These are phyloP conservation scores for Carduelis carduelis DNA, from an alignment of 2,797 vertebrate genomes.

Conservation along the genomic window DNA sequence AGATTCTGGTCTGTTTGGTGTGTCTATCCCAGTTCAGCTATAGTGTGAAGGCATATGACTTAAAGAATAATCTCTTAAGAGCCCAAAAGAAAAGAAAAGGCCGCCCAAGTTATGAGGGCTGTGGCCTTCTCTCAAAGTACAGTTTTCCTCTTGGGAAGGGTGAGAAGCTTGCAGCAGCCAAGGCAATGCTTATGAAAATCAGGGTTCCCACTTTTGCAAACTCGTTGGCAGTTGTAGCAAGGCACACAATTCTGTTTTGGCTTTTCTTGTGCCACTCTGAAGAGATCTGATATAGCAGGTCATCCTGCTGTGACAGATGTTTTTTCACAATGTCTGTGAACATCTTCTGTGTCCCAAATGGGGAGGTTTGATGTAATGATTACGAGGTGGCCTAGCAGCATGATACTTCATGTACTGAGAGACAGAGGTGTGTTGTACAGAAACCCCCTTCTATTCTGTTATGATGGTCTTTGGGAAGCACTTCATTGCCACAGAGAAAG, in stretches of 20 bases:
- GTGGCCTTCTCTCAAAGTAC: not conserved
- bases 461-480: not conserved
- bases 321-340: not conserved
- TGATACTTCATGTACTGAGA: not conserved
- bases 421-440: not conserved
- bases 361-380: not conserved
- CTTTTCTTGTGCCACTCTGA: not conserved
- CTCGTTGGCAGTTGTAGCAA: not conserved
- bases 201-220: not conserved
- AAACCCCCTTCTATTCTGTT: not conserved
- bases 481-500: conserved; percentile 52
- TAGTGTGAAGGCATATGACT: not conserved
- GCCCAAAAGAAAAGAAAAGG: not conserved
- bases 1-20: not conserved
- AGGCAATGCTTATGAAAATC: not conserved
- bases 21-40: not conserved
- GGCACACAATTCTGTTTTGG: not conserved
- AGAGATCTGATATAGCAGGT: not conserved
- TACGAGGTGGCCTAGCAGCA: not conserved
- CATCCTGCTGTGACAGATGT: not conserved
- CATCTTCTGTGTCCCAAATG: not conserved
- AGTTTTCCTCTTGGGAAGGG: not conserved
- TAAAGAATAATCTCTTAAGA: not conserved
- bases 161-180: not conserved
- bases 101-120: not conserved